Evolutionary conservation across 2,113 vertebrate genomes (phyloP), one percentile per base, ranked within the genome.

Genomic region (Corythornis madagascariensis): DNA sequence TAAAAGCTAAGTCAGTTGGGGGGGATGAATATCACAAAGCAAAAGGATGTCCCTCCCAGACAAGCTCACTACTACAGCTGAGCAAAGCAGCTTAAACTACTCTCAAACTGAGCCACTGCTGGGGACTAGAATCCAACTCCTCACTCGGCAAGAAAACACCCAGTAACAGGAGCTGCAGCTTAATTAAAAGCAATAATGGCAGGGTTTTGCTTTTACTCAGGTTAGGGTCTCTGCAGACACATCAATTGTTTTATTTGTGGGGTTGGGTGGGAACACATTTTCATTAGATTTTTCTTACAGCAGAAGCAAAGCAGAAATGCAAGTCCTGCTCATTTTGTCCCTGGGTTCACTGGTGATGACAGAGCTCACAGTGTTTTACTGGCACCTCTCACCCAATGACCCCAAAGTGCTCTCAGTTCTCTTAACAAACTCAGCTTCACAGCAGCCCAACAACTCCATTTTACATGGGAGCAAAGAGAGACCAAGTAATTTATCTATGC

Each of bases 361-460:
- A 1, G 42, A 0, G 50, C 26, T 40, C 65, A 59, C n/a, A 64
- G 22, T 43, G 74, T 50, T 93, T 82, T 76, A 94, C 65, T 35
- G 78, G 63, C 89, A 90, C 60, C 74, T 79, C 48, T 92, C 78
- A 87, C 86, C 90, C 86, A 5, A 4, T 57, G 80, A 86, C 88
- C 80, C 53, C 77, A n/a, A 73, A 73, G 71, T 42, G 38, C 70
- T 95, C 92, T 90, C 65, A 82, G 66, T 92, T 89, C 63, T 38
- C 31, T 55, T 93, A 85, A 76, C 76, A 71, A 93, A 79, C 86
- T 89, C 28, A 0, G 55, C 16, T 88, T 80, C 38, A 19, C 26
- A 71, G 48, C 29, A 88, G 57, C 53, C 6, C 82, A 88, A 82
- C 90, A 90, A 63, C 38, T 82, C 77, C 45, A 66, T 66, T 84